Evolutionary conservation across 2,888 invertebrate species (phyloP).

Genomic region (Podabrus alpinus): DNA sequence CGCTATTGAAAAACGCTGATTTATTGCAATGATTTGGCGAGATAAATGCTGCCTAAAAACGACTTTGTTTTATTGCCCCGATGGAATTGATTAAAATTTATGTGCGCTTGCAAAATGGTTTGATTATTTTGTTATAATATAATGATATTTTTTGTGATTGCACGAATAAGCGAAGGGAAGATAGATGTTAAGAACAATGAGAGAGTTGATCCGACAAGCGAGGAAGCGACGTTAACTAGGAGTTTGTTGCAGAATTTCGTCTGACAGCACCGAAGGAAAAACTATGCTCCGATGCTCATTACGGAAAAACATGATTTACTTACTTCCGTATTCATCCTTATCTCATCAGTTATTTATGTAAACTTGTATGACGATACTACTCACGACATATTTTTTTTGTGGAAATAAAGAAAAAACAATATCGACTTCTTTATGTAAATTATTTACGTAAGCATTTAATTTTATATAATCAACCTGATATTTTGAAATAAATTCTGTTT

Average conservation of each 20-base stretch:
- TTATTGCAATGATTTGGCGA: conserved; percentile 31
- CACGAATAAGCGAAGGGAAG: conserved; percentile 27
- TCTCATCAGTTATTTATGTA: background rate
- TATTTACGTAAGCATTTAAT: background rate
- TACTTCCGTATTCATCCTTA: conserved; percentile 13
- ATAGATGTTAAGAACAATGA: conserved; percentile 35
- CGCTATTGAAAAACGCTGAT: conserved; percentile 36
- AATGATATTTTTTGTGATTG: conserved; percentile 19
- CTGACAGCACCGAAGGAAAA: conserved; percentile 28
- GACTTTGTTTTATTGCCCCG: conserved; percentile 30
- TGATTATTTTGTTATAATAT: background rate
- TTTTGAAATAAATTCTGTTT: background rate
- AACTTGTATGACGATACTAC: background rate
- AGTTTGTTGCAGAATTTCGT: conserved; percentile 29
- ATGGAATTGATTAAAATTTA: conserved; percentile 25
- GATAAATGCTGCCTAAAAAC: conserved; percentile 32
- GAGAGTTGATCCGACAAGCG: conserved; percentile 36
- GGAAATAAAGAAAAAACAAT: background rate
- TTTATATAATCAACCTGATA: too few relatives aligned
- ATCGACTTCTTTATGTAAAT: background rate
- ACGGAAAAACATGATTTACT: conserved; percentile 30
- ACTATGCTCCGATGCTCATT: conserved; percentile 30
- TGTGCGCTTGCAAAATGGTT: background rate
- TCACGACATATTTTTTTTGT: background rate
- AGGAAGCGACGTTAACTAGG: conserved; percentile 35